phyloP scores from a whole-genome alignment of 2,888 invertebrate species.

The Anthrax anthrax region DNA sequence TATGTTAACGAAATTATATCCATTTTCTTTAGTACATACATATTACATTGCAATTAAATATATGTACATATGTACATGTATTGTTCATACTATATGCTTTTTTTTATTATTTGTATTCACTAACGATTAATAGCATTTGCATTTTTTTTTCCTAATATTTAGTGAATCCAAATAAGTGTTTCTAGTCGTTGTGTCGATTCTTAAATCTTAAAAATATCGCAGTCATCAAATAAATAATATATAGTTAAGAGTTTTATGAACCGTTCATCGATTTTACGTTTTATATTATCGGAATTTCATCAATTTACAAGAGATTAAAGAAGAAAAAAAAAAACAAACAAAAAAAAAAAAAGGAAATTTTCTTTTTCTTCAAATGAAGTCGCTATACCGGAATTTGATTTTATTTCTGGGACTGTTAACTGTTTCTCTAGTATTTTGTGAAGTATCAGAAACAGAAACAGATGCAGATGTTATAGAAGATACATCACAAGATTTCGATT shows the following conservation, averaged over 20 bases:
- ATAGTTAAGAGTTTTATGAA: too few relatives aligned
- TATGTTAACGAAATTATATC: too few relatives aligned
- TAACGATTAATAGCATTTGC: not conserved
- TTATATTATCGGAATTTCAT: not conserved
- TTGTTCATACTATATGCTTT: not conserved
- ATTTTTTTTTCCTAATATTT: not conserved
- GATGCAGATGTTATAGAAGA: not conserved
- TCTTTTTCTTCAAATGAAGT: not conserved
- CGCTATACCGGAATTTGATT: not conserved
- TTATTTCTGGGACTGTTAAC: not conserved
- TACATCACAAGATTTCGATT: not conserved
- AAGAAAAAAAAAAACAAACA: not conserved
- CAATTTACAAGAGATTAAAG: not conserved
- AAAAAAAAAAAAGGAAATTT: not conserved
- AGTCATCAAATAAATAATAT: not conserved
- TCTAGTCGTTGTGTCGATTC: not conserved
- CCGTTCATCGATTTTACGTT: not conserved
- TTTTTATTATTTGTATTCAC: too few relatives aligned
- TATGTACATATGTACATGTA: too few relatives aligned
- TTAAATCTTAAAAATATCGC: not conserved
- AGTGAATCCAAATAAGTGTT: not conserved
- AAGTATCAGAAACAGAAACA: not conserved
- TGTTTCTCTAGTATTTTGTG: not conserved
- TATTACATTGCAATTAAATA: too few relatives aligned
- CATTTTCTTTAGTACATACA: too few relatives aligned